Conservation (phyloP, 2,797 vertebrate species). For the Ctenopoma kingsleyae region DNA sequence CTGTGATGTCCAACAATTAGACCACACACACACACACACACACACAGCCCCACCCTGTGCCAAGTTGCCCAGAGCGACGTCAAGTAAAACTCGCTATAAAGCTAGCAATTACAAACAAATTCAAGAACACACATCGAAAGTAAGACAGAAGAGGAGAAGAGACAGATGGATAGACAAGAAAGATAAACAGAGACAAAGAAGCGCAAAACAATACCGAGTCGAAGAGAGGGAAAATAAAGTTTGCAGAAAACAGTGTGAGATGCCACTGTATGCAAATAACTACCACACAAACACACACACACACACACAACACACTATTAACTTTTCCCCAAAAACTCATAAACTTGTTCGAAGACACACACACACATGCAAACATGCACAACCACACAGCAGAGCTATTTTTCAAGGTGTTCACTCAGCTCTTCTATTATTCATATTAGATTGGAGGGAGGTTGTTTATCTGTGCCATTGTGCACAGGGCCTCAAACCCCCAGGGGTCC, state of each 20-base stretch:
- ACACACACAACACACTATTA: constrained; percentile 10
- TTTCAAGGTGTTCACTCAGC: constrained; percentile 58
- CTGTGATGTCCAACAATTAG: constrained; percentile 60
- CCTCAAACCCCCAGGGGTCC: constrained; percentile 60
- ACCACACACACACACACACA: constrained; percentile 37
- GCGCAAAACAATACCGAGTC: constrained; percentile 22
- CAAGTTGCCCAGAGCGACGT: not conserved
- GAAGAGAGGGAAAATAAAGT: constrained; percentile 40
- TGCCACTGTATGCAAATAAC: constrained; percentile 32
- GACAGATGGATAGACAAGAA: constrained; percentile 16
- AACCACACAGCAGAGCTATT: constrained; percentile 37
- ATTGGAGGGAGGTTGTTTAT: constrained; percentile 62
- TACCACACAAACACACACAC: not conserved
- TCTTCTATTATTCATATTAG: constrained; percentile 80
- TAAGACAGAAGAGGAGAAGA: not conserved
- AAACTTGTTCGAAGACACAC: constrained; percentile 22
- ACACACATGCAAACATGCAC: constrained; percentile 27
- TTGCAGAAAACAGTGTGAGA: constrained; percentile 23
- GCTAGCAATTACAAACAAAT: not conserved
- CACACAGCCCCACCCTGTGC: constrained; percentile 23
- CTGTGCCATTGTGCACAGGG: constrained; percentile 61
- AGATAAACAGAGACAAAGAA: constrained; percentile 26
- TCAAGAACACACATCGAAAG: not conserved
- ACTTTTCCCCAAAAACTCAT: constrained; percentile 25
- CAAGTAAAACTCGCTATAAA: constrained; percentile 1